Conservation (phyloP, 2,113 vertebrate genomes). For the Mastomys natalensis region DNA sequence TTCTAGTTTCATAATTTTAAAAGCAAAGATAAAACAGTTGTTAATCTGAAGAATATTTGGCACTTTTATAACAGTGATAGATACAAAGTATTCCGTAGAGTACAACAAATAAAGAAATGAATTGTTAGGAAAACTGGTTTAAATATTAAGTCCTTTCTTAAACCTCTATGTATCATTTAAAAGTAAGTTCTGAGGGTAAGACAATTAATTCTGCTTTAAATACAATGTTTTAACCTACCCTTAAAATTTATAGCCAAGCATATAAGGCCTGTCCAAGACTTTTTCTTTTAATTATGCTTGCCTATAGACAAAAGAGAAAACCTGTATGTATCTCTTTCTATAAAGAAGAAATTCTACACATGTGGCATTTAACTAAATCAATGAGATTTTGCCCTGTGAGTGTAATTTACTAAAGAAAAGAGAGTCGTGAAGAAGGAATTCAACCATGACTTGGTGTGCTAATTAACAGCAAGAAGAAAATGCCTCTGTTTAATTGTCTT, state of each 20-base stretch:
- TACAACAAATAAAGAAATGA: constrained; percentile 29
- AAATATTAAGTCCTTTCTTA: background rate
- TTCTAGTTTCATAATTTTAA: constrained; percentile 8
- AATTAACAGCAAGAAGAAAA: constrained; percentile 45
- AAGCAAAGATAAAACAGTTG: constrained; percentile 41
- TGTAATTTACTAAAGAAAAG: constrained; percentile 19
- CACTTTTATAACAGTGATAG: background rate
- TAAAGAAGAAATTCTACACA: background rate
- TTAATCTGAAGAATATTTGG: background rate
- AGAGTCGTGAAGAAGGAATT: constrained; percentile 22
- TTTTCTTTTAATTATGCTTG: background rate
- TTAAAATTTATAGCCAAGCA: background rate
- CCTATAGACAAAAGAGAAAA: background rate
- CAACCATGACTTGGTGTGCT: constrained; percentile 15
- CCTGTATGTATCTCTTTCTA: background rate
- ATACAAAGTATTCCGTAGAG: background rate
- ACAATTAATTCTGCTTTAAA: background rate
- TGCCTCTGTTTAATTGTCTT: constrained; percentile 14
- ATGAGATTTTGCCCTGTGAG: background rate
- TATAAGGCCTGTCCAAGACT: background rate
- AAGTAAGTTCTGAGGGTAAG: constrained; percentile 36
- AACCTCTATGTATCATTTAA: background rate
- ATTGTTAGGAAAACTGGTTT: background rate
- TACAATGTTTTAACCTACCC: background rate
- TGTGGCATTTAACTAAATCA: constrained; percentile 7